Evolutionary conservation across 2,113 vertebrate species (phyloP).

Genomic region (Sminthopsis crassicaudata): DNA sequence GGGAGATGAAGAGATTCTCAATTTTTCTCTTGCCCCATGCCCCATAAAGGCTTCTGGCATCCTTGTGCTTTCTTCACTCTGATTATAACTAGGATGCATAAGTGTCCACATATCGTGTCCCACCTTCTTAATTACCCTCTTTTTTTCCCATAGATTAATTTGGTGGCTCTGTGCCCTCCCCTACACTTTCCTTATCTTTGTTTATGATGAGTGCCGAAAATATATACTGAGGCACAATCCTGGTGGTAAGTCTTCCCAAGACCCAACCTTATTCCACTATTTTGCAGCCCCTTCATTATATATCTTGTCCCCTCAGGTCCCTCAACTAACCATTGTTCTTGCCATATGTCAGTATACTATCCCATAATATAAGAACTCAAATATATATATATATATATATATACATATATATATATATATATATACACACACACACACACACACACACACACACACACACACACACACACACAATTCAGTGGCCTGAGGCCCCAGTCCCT

Average conservation of each 20-base stretch:
- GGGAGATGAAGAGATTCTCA: not conserved
- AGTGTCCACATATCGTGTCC: not conserved
- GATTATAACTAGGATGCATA: not conserved
- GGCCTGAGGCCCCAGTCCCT: not conserved
- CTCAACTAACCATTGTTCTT: not conserved
- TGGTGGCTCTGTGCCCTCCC: conserved; percentile 90
- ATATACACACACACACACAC: no score
- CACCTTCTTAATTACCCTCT: not conserved
- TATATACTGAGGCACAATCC: conserved; percentile 83
- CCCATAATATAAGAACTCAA: not conserved
- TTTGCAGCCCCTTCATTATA: not conserved
- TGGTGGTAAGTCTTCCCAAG: conserved; percentile 78
- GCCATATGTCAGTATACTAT: not conserved
- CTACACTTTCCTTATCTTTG: conserved; percentile 87
- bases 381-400: no score
- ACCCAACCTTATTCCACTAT: not conserved
- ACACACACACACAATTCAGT: not conserved
- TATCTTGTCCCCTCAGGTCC: not conserved
- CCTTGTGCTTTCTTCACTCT: not conserved
- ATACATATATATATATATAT: no score
- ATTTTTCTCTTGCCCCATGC: not conserved
- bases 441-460: no score
- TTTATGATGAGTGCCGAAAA: conserved; percentile 87
- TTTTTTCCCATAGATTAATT: conserved; percentile 74
- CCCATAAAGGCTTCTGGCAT: not conserved